Evolutionary conservation across 2,113 vertebrate genomes (phyloP), one percentile per base, ranked within the genome.

Genomic region (Hirundichthys speculiger): DNA sequence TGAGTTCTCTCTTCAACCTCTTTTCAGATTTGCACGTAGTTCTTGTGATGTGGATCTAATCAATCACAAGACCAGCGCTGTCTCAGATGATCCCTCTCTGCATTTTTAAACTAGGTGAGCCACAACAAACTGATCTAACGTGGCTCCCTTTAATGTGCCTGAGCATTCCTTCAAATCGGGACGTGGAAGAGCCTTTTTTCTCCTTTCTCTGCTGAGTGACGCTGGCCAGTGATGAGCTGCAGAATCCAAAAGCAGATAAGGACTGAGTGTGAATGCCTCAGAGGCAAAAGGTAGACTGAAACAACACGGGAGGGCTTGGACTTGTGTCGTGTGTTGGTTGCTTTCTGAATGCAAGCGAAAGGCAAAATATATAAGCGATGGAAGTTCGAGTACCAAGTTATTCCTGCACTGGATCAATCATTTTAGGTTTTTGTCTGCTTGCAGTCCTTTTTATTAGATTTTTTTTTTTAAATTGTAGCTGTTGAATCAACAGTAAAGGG

Each of bases 1-100:
- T 92, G 82, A 92, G 91, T 73, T 66, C 27, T 53, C 15, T 21
- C 51, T 39, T 53, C 14, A 63, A 53, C 21, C 71, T 69, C 24
- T 53, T 47, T 42, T 38, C 18, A 52, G 18, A 65, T 57, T 22
- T 21, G 62, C 51, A 2, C 40, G n/a, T 24, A 51, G 15, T n/a
- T 15, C 14, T 21, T 55, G 54, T 70, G 43, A 47, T 40, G 19
- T 49, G 41, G 18, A 46, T 67, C 13, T 7, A 15, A 43, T 47
- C 18, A 20, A 25, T 13, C 24, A 43, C 19, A 42, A 61, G 24
- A 61, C 40, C 30, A 46, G 16, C 2, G 25, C 45, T 48, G 15
- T 57, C 19, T 51, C 13, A 48, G 12, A 51, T 7, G 9, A 73
- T 71, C 19, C n/a, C 40, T 54, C n/a, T n/a, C 34, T 66, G 46